Percentiles rank a stretch among this genome's conserved stretches.
phyloP scores from a whole-genome alignment of 1,140 invertebrate species.

The Eufriesea mexicana region DNA sequence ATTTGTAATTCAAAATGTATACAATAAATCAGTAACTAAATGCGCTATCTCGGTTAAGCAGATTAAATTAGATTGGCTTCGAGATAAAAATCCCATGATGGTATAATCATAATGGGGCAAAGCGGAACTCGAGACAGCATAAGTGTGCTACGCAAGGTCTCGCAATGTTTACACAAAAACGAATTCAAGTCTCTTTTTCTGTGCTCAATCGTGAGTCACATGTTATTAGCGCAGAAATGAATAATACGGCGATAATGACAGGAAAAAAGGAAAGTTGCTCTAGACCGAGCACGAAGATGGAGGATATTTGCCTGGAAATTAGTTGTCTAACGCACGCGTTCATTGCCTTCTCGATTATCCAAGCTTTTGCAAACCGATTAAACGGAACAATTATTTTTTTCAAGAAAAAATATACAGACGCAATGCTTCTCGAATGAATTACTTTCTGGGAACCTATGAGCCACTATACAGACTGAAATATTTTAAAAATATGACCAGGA shows the following conservation, averaged over 20 bases:
- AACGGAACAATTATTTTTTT: too few relatives aligned
- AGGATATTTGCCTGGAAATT: background rate
- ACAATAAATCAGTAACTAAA: too few relatives aligned
- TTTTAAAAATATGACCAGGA: too few relatives aligned
- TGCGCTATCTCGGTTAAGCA: too few relatives aligned
- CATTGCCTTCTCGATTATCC: too few relatives aligned
- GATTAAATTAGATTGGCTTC: background rate
- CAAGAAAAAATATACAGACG: too few relatives aligned
- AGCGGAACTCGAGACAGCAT: slow-evolving; percentile 27
- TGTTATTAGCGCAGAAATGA: slow-evolving; percentile 33
- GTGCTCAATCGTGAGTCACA: slow-evolving; percentile 32
- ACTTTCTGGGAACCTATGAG: too few relatives aligned
- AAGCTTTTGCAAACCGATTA: too few relatives aligned
- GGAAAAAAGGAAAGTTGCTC: background rate
- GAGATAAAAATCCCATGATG: slow-evolving; percentile 19
- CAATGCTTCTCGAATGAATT: too few relatives aligned
- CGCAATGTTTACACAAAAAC: slow-evolving; percentile 20
- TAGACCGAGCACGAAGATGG: background rate
- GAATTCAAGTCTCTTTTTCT: slow-evolving; percentile 9
- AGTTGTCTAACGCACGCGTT: too few relatives aligned
- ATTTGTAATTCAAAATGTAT: too few relatives aligned
- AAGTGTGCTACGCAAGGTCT: slow-evolving; percentile 25
- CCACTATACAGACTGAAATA: too few relatives aligned
- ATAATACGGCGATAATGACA: slow-evolving; percentile 28
- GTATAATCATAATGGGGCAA: slow-evolving; percentile 5